Conservation (phyloP, 2,113 vertebrate species). For the Procavia capensis region DNA sequence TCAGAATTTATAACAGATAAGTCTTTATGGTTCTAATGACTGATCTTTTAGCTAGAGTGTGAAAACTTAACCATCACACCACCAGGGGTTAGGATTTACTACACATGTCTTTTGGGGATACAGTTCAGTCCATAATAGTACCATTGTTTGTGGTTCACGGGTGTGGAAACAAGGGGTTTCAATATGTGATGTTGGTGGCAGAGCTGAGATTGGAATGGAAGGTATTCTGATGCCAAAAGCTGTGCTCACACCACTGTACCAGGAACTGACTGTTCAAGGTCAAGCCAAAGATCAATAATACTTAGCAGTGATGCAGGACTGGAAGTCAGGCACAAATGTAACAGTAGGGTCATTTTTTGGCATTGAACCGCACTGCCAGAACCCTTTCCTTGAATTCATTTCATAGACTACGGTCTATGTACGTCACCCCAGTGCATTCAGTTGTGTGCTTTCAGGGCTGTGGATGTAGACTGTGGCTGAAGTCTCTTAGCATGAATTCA, state of each 20-base stretch:
- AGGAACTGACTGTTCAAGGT: background rate
- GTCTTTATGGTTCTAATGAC: too few relatives aligned
- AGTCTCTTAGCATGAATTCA: background rate
- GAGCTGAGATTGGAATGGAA: background rate
- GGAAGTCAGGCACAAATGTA: background rate
- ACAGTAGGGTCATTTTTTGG: background rate
- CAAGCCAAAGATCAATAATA: background rate
- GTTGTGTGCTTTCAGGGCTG: background rate
- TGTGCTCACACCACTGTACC: rapidly evolving
- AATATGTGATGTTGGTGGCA: too few relatives aligned
- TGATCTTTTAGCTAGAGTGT: too few relatives aligned
- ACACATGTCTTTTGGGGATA: too few relatives aligned
- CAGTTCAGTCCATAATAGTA: background rate
- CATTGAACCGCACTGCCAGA: background rate
- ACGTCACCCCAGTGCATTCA: background rate
- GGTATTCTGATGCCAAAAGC: background rate
- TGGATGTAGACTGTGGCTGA: too few relatives aligned
- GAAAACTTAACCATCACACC: too few relatives aligned
- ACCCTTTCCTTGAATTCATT: background rate
- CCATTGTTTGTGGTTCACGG: background rate
- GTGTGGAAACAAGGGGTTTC: background rate
- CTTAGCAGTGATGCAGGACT: background rate
- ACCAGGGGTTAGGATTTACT: too few relatives aligned
- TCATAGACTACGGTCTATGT: background rate
- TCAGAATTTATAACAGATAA: too few relatives aligned